These are phyloP conservation scores for Florisuga fusca DNA, from an alignment of 2,797 vertebrate genomes.

Conservation along the genomic window DNA sequence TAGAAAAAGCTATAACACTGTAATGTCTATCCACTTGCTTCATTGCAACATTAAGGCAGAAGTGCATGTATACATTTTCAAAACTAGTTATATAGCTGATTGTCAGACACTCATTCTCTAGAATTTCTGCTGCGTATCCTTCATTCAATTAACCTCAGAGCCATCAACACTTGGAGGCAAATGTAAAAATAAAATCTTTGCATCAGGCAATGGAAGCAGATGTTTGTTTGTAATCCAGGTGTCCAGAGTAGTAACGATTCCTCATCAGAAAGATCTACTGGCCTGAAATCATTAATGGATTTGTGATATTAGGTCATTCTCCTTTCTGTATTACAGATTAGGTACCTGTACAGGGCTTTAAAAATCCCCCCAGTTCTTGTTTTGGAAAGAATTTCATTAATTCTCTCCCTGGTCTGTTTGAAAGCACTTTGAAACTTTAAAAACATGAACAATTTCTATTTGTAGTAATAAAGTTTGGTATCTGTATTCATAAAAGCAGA, in stretches of 20 bases:
- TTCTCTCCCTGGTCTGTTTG: neutral
- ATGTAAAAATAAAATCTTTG: neutral
- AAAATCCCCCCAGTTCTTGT: neutral
- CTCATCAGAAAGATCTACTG: neutral
- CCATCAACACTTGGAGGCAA: neutral
- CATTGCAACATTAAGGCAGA: neutral
- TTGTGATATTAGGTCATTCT: neutral
- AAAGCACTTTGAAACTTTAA: neutral
- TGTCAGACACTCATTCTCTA: constrained; percentile 11
- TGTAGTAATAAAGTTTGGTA: neutral
- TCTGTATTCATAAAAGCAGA: neutral
- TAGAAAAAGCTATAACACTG: constrained; percentile 15
- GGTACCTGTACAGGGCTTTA: neutral
- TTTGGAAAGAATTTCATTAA: neutral
- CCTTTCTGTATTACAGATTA: neutral
- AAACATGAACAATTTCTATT: rapidly evolving
- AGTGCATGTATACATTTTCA: constrained; percentile 22
- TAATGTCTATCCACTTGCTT: neutral
- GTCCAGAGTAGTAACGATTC: neutral
- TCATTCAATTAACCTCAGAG: constrained; percentile 30
- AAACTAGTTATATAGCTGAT: constrained; percentile 26
- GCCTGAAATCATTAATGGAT: neutral
- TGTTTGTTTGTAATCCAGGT: neutral
- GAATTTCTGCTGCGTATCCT: neutral
- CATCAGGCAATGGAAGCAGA: neutral